A percentile compares a stretch with the other conserved stretches of the same genome.
Conservation (phyloP, 1,140 invertebrate genomes). For the Drosophila cardini region DNA sequence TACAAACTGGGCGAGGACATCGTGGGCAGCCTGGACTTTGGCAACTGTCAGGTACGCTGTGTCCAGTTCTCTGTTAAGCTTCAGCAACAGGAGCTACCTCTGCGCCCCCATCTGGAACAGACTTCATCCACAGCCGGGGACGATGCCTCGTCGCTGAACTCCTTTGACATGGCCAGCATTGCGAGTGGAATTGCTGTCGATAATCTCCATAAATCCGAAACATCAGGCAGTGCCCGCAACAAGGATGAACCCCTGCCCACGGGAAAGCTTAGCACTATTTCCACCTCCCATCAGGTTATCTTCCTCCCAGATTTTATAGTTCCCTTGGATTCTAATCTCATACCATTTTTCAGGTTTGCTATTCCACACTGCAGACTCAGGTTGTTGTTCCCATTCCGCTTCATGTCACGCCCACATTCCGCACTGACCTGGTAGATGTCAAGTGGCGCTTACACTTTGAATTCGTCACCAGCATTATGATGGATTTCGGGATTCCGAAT, state of each 20-base stretch:
- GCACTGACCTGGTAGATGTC: constrained; percentile 91
- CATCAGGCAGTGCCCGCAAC: constrained; percentile 83
- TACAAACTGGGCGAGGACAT: constrained; percentile 99
- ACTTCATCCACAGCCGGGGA: constrained; percentile 36
- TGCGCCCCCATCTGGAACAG: constrained; percentile 52
- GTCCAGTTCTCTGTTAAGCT: constrained; percentile 93
- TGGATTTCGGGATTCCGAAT: constrained; percentile 84
- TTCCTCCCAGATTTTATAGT: neutral
- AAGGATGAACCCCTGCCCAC: constrained; percentile 84
- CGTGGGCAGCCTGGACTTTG: constrained; percentile 97
- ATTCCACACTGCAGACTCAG: constrained; percentile 94
- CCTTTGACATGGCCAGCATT: constrained; percentile 80
- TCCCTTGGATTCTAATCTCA: neutral
- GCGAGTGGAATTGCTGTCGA: constrained; percentile 74
- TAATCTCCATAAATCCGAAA: constrained; percentile 85
- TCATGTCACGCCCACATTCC: constrained; percentile 96
- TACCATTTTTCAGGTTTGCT: constrained; percentile 88
- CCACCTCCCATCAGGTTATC: constrained; percentile 92
- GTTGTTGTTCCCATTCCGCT: constrained; percentile 96
- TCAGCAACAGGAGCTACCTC: constrained; percentile 93
- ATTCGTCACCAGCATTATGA: constrained; percentile 92
- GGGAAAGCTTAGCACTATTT: constrained; percentile 88
- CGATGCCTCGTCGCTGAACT: constrained; percentile 81
- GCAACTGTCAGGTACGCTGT: constrained; percentile 95
- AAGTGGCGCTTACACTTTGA: constrained; percentile 98